A percentile compares a stretch with the other conserved stretches of the same genome.
Conservation (phyloP, 2,113 vertebrate species). For the Zeus faber region DNA sequence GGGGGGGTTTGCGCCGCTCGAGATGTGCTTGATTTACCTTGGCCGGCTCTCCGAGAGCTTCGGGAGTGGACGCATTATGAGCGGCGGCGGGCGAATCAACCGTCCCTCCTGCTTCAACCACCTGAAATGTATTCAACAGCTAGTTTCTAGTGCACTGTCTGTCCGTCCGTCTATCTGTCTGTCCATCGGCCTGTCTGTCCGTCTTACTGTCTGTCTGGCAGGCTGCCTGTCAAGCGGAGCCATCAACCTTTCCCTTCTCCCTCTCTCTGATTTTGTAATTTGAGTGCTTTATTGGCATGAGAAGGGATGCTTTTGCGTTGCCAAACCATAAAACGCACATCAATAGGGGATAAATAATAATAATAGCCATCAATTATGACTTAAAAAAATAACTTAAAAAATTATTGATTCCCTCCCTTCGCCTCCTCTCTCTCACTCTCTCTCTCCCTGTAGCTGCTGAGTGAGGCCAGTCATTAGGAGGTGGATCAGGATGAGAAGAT, state of each 20-base stretch:
- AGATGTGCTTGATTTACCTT: constrained; percentile 4
- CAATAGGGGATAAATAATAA: no score
- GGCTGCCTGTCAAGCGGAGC: not conserved
- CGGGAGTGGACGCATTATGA: not conserved
- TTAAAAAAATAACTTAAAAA: no score
- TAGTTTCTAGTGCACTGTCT: not conserved
- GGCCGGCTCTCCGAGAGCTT: constrained; percentile 6
- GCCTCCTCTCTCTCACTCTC: not conserved
- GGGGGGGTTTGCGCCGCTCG: not conserved
- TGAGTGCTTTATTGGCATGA: no score
- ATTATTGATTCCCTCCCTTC: no score
- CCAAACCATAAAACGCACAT: no score
- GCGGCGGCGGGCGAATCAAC: constrained; percentile 24
- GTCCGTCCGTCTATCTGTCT: not conserved
- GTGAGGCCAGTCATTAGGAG: constrained; percentile 58
- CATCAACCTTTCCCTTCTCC: not conserved
- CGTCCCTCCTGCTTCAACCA: constrained; percentile 12
- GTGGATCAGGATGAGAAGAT: constrained; percentile 71
- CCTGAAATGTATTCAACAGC: constrained; percentile 2
- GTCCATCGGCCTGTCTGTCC: not conserved
- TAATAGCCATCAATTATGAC: no score
- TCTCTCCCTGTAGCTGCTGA: constrained; percentile 37
- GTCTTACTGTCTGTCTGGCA: not conserved
- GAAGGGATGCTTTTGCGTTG: no score
- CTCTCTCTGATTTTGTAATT: not conserved